These are phyloP conservation scores for Pterocles orientalis DNA, from an alignment of 2,113 vertebrate genomes.

Conservation along the genomic window DNA sequence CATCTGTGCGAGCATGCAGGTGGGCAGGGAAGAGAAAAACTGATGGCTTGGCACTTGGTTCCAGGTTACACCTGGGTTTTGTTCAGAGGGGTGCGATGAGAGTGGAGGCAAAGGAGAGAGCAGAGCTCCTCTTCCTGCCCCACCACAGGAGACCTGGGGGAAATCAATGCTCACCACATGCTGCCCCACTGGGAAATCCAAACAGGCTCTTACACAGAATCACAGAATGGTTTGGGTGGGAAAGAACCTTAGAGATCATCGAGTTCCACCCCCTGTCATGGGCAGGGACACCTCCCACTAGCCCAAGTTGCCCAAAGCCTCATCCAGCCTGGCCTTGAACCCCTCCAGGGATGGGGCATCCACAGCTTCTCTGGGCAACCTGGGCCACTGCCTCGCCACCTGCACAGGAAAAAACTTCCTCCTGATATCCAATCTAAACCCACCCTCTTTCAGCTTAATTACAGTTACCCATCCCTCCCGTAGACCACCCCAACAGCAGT, in stretches of 20 bases:
- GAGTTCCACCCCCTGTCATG: too few species aligned
- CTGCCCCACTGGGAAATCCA: background rate
- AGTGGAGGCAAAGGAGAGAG: background rate
- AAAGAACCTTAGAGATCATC: too few species aligned
- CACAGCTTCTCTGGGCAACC: too few species aligned
- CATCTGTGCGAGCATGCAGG: rapidly evolving
- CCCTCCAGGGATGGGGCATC: too few species aligned
- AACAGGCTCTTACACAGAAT: background rate
- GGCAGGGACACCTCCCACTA: too few species aligned
- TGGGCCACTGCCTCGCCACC: too few species aligned
- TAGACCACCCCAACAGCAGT: background rate
- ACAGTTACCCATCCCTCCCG: background rate
- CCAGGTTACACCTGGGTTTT: background rate
- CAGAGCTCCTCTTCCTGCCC: background rate
- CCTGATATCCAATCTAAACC: too few species aligned
- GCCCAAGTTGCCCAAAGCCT: too few species aligned
- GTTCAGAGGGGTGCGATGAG: background rate
- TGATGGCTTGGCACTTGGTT: background rate
- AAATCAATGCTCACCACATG: background rate
- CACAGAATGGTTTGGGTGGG: too few species aligned
- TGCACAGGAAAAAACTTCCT: too few species aligned
- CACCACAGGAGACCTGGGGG: background rate
- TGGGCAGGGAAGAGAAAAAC: background rate
- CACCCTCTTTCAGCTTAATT: too few species aligned
- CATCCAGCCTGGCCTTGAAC: too few species aligned